phyloP scores from a whole-genome alignment of 2,797 vertebrate genomes.

The Rhinoraja longicauda region DNA sequence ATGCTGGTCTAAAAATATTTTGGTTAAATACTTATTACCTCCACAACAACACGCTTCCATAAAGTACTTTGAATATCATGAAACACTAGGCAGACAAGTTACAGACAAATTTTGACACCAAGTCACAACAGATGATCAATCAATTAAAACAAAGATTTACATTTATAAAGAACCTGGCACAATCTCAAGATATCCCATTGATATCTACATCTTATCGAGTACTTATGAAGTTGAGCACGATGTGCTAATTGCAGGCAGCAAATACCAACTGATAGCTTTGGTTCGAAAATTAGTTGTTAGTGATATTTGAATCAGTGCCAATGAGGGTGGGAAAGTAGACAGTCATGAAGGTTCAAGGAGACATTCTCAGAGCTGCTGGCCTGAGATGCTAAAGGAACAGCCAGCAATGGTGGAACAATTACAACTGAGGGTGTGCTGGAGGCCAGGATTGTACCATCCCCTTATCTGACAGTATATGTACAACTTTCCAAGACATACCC shows the following conservation, averaged over 20 bases:
- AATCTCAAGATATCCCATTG: no score
- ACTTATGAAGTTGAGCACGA: no score
- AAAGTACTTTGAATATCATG: not conserved
- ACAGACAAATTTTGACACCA: not conserved
- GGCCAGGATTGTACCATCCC: not conserved
- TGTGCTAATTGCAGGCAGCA: no score
- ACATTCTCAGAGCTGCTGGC: not conserved
- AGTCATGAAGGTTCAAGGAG: not conserved
- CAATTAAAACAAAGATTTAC: no score
- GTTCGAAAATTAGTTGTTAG: no score
- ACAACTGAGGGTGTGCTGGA: not conserved
- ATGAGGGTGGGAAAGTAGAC: not conserved
- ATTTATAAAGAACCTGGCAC: no score
- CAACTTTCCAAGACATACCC: not conserved
- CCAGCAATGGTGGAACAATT: not conserved
- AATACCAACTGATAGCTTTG: no score
- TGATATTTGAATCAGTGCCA: not conserved
- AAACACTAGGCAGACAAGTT: not conserved
- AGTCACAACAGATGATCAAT: not conserved
- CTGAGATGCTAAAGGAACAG: not conserved
- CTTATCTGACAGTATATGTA: not conserved
- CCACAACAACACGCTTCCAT: not conserved
- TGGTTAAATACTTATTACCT: not conserved
- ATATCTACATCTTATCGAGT: no score
- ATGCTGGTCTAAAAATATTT: not conserved